phyloP scores from a whole-genome alignment of 2,113 vertebrate species.

The Chaetops frenatus region DNA sequence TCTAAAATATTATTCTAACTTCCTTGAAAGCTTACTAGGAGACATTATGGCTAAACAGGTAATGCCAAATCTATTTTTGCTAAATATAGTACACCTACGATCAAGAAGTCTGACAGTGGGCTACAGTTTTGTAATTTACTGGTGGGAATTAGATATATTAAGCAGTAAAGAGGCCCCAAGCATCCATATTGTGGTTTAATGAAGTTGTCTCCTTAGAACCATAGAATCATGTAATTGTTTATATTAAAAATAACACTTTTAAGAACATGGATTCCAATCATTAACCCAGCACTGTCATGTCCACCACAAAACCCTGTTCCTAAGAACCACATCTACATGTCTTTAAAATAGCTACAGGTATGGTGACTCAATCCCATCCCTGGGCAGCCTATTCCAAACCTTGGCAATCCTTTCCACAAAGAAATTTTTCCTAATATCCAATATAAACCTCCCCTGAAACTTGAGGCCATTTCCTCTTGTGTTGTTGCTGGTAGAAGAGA shows the following conservation, averaged over 20 bases:
- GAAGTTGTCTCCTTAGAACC: not conserved
- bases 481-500: not conserved
- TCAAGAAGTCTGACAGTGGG: not conserved
- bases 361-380: not conserved
- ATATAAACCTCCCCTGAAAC: not conserved
- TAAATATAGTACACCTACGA: not conserved
- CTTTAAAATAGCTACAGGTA: not conserved
- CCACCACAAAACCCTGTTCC: not conserved
- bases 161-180: not conserved
- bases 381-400: not conserved
- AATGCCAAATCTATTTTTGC: not conserved
- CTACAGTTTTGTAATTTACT: not conserved
- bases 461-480: not conserved
- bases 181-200: not conserved
- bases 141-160: not conserved
- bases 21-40: not conserved
- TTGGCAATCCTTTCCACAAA: no score
- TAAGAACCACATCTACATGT: not conserved
- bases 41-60: not conserved
- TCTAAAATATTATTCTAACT: slow-evolving; percentile 14
- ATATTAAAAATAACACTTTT: not conserved
- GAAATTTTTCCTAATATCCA: not conserved
- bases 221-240: not conserved
- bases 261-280: not conserved
- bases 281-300: not conserved